Conservation (phyloP, 2,888 invertebrate species). For the Margaritifera margaritifera region DNA sequence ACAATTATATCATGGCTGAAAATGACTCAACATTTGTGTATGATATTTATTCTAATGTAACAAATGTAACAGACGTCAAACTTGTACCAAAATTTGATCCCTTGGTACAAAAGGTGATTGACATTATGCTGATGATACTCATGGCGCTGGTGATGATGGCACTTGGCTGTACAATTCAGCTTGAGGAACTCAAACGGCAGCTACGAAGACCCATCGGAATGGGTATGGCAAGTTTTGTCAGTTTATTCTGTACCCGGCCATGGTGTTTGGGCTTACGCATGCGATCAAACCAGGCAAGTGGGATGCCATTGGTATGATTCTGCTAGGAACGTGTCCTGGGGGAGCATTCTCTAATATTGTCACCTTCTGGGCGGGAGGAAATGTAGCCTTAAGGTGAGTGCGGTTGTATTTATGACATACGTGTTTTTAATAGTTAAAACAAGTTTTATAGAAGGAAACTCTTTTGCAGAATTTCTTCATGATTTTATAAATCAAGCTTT, state of each 20-base stretch:
- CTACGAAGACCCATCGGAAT: slow-evolving; percentile 11
- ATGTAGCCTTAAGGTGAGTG: slow-evolving; percentile 19
- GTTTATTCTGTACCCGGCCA: slow-evolving; percentile 15
- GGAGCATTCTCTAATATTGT: slow-evolving; percentile 18
- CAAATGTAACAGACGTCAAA: no score
- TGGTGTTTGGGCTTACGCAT: slow-evolving; percentile 20
- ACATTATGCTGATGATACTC: slow-evolving; percentile 6
- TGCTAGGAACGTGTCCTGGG: slow-evolving; percentile 19
- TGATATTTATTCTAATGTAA: no score
- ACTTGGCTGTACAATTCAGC: slow-evolving; percentile 19
- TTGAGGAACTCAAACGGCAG: slow-evolving; percentile 9
- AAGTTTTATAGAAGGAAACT: no score
- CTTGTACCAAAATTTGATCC: no score
- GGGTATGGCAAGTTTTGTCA: slow-evolving; percentile 13
- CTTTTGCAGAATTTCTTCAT: no score
- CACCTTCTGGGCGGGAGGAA: slow-evolving; percentile 17
- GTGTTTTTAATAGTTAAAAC: no score
- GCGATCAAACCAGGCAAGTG: slow-evolving; percentile 12
- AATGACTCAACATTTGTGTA: no score
- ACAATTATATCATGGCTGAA: no score
- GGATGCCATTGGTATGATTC: slow-evolving; percentile 20
- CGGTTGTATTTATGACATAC: no score
- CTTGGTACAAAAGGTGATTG: not conserved
- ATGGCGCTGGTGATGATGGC: slow-evolving; percentile 15
- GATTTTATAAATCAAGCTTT: no score